Evolutionary conservation across 1,140 invertebrate species (phyloP), one percentile per base, ranked within the genome.

Genomic region (Tetragonula clypearis): DNA sequence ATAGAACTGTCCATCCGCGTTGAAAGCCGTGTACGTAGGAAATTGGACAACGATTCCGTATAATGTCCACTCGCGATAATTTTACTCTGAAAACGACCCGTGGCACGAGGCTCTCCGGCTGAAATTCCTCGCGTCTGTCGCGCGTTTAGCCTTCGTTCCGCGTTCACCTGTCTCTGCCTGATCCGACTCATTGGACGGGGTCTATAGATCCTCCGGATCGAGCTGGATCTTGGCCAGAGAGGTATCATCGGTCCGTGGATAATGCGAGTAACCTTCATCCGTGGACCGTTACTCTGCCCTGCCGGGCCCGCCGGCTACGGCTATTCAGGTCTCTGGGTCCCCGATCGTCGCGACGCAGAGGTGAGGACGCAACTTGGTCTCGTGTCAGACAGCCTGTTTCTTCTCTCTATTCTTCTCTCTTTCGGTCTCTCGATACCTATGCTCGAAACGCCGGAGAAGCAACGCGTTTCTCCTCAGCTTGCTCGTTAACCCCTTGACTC

Each of bases 301-400:
- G 88, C 90, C 91, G 91, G 84, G 91, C 92, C 92, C 90, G 89
- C 86, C 91, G 92, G 92, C 92, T 92, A 90, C 88, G 88, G 91
- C 81, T 93, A 93, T 93, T 91, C 92, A 93, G 92, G 93, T 93
- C 93, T 93, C 93, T 93, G 90, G 92, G 93, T 93, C 93, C 92
- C 91, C 83, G 88, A 90, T 88, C 89, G 88, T 90, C 89, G 86
- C 88, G 86, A 89, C 88, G 78, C 86, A 80, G 85, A 87, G 91
- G 82, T 83, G 92, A 92, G 87, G 90, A 92, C 88, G 83, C 81
- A 49, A 84, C 79, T 35, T 35, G 35, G 82, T 89, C 86, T 90
- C 86, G 84, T 89, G 83, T 74, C 89, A 91, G 88, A 84, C 41
- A 92, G 88, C 89, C 89, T 91, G 87, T 90, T 91, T 90, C 82